Percentiles rank a stretch among this genome's conserved stretches.
phyloP scores from a whole-genome alignment of 2,888 invertebrate genomes.

The Psylliodes chrysocephalus region DNA sequence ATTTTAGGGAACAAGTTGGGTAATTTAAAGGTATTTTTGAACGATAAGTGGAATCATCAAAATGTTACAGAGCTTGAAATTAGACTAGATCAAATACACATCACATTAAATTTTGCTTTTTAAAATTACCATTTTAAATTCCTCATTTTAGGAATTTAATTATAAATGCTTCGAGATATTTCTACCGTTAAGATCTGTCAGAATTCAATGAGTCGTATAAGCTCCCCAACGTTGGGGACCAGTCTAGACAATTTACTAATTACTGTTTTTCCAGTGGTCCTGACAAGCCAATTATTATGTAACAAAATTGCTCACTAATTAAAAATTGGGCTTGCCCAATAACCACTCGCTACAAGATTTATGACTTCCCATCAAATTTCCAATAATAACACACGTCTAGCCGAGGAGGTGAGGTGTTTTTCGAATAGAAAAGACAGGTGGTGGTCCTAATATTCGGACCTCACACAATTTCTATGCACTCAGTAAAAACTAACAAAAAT shows the following conservation, averaged over 20 bases:
- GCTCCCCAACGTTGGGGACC: background rate
- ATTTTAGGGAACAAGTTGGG: too few relatives aligned
- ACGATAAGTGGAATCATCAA: too few relatives aligned
- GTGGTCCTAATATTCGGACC: conserved; percentile 43
- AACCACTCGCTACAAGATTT: conserved; percentile 45
- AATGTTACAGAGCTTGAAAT: too few relatives aligned
- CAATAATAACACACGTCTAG: conserved; percentile 44
- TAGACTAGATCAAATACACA: too few relatives aligned
- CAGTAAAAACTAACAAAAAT: conserved; percentile 43
- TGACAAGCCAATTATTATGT: conserved; percentile 39
- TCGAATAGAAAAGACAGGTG: conserved; percentile 36
- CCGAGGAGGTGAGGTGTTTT: conserved; percentile 37
- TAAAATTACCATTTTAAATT: too few relatives aligned
- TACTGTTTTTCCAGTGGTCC: conserved; percentile 22
- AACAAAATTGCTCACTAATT: conserved; percentile 36
- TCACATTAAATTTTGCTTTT: too few relatives aligned
- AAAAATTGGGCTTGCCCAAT: conserved; percentile 37
- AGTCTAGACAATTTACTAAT: conserved; percentile 30
- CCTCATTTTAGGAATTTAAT: too few relatives aligned
- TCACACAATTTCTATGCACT: conserved; percentile 43
- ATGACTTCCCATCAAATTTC: conserved; percentile 47
- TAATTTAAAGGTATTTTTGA: too few relatives aligned
- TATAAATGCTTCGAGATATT: too few relatives aligned
- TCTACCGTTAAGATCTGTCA: background rate
- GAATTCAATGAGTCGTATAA: conserved; percentile 2